Evolutionary conservation across 92 coral and sea anemone species (phyloP).

Genomic region (Zoanthus sociatus): DNA sequence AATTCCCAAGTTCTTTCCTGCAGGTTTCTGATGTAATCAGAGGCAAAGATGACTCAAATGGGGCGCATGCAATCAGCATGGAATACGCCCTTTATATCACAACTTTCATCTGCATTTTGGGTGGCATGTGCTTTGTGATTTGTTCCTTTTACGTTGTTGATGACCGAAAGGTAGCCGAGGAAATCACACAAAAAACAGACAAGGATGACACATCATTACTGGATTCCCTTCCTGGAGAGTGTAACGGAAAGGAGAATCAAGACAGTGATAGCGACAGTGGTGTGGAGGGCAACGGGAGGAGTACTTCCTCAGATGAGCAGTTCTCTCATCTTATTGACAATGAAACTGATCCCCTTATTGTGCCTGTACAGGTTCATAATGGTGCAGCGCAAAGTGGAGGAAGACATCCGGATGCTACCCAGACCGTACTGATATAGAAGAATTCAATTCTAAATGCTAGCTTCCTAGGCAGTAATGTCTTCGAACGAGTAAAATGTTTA

Average conservation of each 20-base stretch:
- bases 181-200: constrained; percentile 49
- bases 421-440: constrained; percentile 29
- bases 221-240: constrained; percentile 55
- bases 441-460: not conserved
- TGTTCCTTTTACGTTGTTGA: constrained; percentile 77
- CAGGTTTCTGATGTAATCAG: constrained; percentile 86
- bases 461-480: not conserved
- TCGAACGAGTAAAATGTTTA: too few relatives aligned
- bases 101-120: constrained; percentile 76
- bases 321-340: not conserved
- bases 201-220: constrained; percentile 74
- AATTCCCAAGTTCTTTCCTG: not conserved
- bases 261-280: constrained; percentile 43
- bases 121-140: constrained; percentile 86
- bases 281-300: constrained; percentile 25
- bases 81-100: constrained; percentile 87
- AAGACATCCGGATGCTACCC: not conserved
- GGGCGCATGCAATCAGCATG: constrained; percentile 77
- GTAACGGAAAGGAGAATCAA: not conserved
- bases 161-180: constrained; percentile 77
- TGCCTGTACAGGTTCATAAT: constrained; percentile 48
- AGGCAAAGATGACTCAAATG: constrained; percentile 42
- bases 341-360: constrained; percentile 32
- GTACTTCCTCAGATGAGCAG: not conserved
- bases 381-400: not conserved